Percentiles rank a stretch among this genome's conserved stretches.
phyloP scores from a whole-genome alignment of 1,140 invertebrate species.

The Trialeurodes vaporariorum region DNA sequence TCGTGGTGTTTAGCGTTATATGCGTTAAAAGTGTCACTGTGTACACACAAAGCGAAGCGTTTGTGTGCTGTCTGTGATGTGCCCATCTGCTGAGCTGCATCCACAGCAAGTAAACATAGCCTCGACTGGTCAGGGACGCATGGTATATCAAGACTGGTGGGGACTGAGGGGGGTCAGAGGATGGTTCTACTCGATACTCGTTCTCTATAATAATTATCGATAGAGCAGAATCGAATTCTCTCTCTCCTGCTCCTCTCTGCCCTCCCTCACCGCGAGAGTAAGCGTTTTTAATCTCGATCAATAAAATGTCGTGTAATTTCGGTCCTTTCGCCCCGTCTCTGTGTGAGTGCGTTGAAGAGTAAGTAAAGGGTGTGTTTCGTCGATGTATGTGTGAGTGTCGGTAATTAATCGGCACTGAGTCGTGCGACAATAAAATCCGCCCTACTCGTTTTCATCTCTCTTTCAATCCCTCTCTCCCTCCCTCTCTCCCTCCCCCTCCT shows the following conservation, averaged over 20 bases:
- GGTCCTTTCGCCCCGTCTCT: no score
- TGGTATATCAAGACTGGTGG: no score
- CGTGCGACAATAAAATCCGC: neutral
- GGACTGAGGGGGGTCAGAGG: neutral
- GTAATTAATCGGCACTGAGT: neutral
- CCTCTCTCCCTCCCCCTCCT: neutral
- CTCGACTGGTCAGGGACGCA: no score
- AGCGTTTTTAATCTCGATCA: neutral
- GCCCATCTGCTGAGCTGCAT: neutral
- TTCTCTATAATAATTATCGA: constrained; percentile 1
- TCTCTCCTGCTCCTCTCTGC: no score
- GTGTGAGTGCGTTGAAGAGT: no score
- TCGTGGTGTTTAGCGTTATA: no score
- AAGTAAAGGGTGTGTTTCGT: no score
- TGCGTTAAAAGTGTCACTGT: neutral
- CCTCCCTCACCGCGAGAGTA: no score
- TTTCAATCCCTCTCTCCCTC: neutral
- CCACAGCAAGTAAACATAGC: no score
- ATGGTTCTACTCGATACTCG: neutral
- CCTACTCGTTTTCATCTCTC: neutral
- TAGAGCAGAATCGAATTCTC: neutral
- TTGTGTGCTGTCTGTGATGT: no score
- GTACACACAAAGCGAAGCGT: neutral
- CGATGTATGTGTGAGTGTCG: no score
- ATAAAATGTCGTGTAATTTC: neutral